Base-by-base conservation (phyloP, 1,140 invertebrate genomes). In the Drosophila arizonae region DNA sequence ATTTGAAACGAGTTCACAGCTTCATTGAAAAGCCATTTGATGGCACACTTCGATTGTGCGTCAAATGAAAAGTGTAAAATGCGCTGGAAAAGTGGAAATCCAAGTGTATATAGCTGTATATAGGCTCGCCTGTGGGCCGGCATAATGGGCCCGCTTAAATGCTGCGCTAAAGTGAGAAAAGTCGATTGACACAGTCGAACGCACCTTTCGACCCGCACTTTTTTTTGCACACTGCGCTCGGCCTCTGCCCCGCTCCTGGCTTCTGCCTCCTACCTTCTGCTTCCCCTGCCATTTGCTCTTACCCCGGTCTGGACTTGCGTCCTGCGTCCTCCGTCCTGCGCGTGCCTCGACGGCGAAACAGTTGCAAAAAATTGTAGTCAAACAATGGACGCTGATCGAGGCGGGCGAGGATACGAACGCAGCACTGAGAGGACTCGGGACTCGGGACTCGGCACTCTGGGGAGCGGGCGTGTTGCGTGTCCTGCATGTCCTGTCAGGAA, bases 141-240 rank as follows among this genome's bases (percentile, higher is more conserved):
- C 28, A 51, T 50, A 57, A 17, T 60, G 61, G 72, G 65, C 82
- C 82, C 82, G 82, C 82, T 86, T 86, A 60, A 73, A 39, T 39
- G 11, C 81, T 78, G 51, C 24, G 33, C 26, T 62, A 41, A 62
- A 81, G 61, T 87, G 81, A 81, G 76, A 87, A 86, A 81, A 87
- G 75, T 86, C 55, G 67, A 58, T 36, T 46, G 43, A 46, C 15
- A 17, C 43, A 46, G 56, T 51, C 28, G 48, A 50, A 76, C 65
- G 79, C 81, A 86, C 82, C 82, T 86, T 86, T 86, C 84, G 79
- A 82, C 82, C 82, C 82, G 82, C 82, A 86, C 72, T 28, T 60
- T 78, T 78, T 39, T 39, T 39, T 13, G 36, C 36, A 39, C 36
- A 11, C 36, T 39, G 13, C 36, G 4, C 36, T 39, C 10, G 11